These are phyloP conservation scores for Tragopan temminckii DNA, from an alignment of 2,797 vertebrate genomes.

Conservation along the genomic window DNA sequence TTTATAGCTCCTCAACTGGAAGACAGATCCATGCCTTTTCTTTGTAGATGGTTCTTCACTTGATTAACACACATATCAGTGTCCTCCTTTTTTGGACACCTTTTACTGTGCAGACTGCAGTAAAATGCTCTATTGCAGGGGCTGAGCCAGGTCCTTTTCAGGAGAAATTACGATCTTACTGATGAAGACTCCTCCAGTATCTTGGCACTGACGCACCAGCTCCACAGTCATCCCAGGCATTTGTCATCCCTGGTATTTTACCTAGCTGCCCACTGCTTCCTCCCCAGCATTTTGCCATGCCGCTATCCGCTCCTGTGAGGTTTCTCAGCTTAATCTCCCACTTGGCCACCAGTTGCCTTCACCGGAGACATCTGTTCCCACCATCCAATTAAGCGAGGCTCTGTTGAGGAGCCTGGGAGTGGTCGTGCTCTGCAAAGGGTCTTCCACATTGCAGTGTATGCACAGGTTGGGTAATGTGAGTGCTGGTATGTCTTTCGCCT, in stretches of 20 bases:
- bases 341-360: conserved; percentile 32
- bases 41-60: conserved; percentile 75
- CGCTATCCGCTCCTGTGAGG: not conserved
- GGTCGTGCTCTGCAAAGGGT: not conserved
- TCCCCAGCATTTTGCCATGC: not conserved
- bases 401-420: not conserved
- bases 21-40: conserved; percentile 75
- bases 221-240: conserved; percentile 23
- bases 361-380: conserved; percentile 21
- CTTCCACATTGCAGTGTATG: not conserved
- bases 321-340: not conserved
- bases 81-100: conserved; percentile 75
- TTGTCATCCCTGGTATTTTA: conserved; percentile 45
- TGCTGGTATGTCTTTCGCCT: not conserved
- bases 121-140: conserved; percentile 68
- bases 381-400: too few relatives aligned
- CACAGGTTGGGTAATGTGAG: not conserved
- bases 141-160: conserved; percentile 59
- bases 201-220: conserved; percentile 9
- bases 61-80: conserved; percentile 72
- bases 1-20: conserved; percentile 74
- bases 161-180: conserved; percentile 1
- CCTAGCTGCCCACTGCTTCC: conserved; percentile 53
- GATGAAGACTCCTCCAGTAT: conserved; percentile 7
- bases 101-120: conserved; percentile 61